Evolutionary conservation across 2,113 vertebrate genomes (phyloP), one percentile per base, ranked within the genome.

Genomic region (Pionites leucogaster): DNA sequence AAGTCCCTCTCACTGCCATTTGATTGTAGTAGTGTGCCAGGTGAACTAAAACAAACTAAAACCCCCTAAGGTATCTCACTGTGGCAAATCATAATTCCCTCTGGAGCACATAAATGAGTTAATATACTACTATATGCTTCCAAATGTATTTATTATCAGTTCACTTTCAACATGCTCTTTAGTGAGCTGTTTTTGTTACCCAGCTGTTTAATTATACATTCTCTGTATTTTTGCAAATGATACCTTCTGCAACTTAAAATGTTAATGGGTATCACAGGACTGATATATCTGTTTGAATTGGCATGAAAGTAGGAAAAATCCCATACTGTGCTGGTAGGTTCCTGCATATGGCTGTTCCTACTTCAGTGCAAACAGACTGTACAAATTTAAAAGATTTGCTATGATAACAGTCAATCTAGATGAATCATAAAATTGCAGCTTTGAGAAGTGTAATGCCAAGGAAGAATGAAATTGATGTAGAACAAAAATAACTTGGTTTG

Each of bases 151-250:
- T 93, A 80, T 82, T 86, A 95, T 84, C 91, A 86, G 77, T 86
- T 94, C 91, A 55, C 42, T 95, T 95, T 81, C 74, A 82, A 35
- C 24, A 63, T 19, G 24, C 75, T 81, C 44, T 80, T 92, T 68
- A 86, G 37, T 50, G 55, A 82, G 67, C 67, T 89, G 47, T 90
- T 90, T 83, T 88, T 53, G 49, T 53, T 78, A 90, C 41, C 31
- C 80, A 91, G 81, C 27, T 95, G 77, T 92, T 97, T 78, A 92
- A 65, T 89, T 82, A 80, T 49, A 57, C 49, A 82, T 86, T 96
- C 78, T 82, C 84, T 79, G 63, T 75, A 82, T 69, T 68, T 84
- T 71, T 95, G 71, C 70, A 95, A 96, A 79, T 71, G 53, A 19
- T 80, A 77, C 72, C 37, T 81, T 96, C 62, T 76, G 52, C 67